Conservation (phyloP, 2,888 invertebrate genomes). For the Pachycephus smyrnensis region DNA sequence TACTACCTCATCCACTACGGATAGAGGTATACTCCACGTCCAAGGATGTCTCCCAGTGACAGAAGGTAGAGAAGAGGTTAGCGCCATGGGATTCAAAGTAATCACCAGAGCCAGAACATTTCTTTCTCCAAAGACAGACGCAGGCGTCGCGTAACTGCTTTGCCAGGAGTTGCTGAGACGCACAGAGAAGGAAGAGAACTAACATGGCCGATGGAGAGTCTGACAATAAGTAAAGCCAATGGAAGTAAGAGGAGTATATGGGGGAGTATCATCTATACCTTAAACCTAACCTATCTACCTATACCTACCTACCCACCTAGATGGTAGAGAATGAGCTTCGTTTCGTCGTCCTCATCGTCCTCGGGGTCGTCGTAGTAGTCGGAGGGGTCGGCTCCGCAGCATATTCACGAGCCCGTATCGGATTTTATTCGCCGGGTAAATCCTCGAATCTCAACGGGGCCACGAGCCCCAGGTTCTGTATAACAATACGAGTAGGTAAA, state of each 20-base stretch:
- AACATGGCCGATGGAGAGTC: not conserved
- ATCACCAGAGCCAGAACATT: constrained; percentile 12
- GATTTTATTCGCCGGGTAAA: constrained; percentile 56
- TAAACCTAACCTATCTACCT: not conserved
- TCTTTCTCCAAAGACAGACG: constrained; percentile 6
- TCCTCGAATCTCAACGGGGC: constrained; percentile 49
- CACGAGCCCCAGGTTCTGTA: constrained; percentile 1
- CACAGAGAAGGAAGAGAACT: not conserved
- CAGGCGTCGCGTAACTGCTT: not conserved
- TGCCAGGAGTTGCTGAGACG: not conserved
- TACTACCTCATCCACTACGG: not conserved
- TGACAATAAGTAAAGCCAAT: not conserved
- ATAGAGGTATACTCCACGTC: not conserved
- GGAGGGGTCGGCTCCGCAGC: constrained; percentile 17
- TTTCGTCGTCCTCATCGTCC: not conserved
- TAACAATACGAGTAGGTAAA: not conserved
- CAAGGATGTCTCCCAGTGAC: not conserved
- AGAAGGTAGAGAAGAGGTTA: not conserved
- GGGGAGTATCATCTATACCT: not conserved
- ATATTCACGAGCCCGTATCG: constrained; percentile 53
- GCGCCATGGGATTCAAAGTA: not conserved
- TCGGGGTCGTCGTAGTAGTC: not conserved
- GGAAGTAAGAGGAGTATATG: not conserved
- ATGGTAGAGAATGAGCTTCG: not conserved
- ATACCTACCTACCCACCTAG: not conserved